Evolutionary conservation across 2,888 invertebrate species (phyloP).

Genomic region (Andrena hattorfiana): DNA sequence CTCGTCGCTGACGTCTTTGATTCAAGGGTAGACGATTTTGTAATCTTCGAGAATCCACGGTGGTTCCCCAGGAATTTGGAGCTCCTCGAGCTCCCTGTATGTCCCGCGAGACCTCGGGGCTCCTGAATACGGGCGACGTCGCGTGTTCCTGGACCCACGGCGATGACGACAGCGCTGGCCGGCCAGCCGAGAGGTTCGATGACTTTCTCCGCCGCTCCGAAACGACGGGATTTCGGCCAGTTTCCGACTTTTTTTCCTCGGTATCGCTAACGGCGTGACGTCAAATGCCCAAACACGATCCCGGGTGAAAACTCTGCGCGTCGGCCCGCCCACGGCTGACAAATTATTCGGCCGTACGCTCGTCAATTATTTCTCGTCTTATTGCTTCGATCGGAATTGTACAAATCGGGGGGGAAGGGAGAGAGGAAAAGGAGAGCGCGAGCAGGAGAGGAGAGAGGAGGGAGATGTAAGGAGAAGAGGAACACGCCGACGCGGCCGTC

Average conservation of each 20-base stretch:
- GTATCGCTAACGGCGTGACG: conserved; percentile 21
- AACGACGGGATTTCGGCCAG: background rate
- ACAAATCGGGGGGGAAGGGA: conserved; percentile 30
- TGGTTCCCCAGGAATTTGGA: too few relatives aligned
- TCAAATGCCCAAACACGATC: conserved; percentile 9
- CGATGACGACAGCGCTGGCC: background rate
- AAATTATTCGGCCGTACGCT: conserved; percentile 58
- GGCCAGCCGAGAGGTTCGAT: conserved; percentile 34
- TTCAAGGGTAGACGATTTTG: too few relatives aligned
- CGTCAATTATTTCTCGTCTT: conserved; percentile 20
- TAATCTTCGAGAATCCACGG: too few relatives aligned
- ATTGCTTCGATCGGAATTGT: conserved; percentile 58
- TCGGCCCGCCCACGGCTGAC: conserved; percentile 51
- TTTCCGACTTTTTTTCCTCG: conserved; percentile 30
- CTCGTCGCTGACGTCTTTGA: too few relatives aligned
- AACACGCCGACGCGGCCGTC: conserved; percentile 4
- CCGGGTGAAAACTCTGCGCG: conserved; percentile 44
- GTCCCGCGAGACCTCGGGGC: background rate
- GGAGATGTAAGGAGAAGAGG: conserved; percentile 10
- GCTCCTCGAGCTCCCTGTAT: too few relatives aligned
- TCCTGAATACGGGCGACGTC: background rate
- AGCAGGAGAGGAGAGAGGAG: background rate
- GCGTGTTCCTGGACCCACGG: background rate
- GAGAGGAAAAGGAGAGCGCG: conserved; percentile 18
- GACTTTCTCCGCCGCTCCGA: conserved; percentile 30